Evolutionary conservation across 2,888 invertebrate genomes (phyloP), one percentile per base, ranked within the genome.

Genomic region (Sesia bembeciformis): DNA sequence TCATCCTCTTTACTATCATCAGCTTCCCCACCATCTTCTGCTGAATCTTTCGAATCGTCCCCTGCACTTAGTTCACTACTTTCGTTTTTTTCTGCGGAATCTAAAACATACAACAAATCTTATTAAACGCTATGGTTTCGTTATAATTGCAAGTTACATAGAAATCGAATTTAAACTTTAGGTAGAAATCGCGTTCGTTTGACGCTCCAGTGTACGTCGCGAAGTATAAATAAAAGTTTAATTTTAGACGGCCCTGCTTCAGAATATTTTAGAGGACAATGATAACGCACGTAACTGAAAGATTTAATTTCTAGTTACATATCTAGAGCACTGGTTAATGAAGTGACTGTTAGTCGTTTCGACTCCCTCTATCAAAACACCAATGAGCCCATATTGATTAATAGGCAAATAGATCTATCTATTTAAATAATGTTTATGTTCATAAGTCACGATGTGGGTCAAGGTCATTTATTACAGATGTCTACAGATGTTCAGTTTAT

Each of bases 21-120:
- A 56, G 68, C 72, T 59, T 74, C 74, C 40, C 67, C 83, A 54
- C 74, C 79, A 61, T 78, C 83, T 75, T 88, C 87, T 62, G 68
- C 73, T 68, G 86, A 85, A 71, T 86, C 84, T 73, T 78, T 84
- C 74, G 84, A 80, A 70, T 84, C 81, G 70, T 83, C 79, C 65
- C 81, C 81, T 67, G 86, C 73, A 69, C 80, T 84, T 68, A 81
- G 76, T 83, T 90, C 91, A 81, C 80, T 83, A 78, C 89, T 89
- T 66, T 86, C 86, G 80, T 81, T 82, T 79, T 88, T 88, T 78
- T 85, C 88, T 65, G 74, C 74, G 74, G 87, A 84, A 76, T 86
- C 88, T 89, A 78, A 51, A 74, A 80, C 2, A 23, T 23, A 23
- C 23, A 23, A 23, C 8, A 7, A 6, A 49, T n/a, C 5, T 5